phyloP scores from a whole-genome alignment of 2,797 vertebrate genomes.

The Epinephelus awoara region DNA sequence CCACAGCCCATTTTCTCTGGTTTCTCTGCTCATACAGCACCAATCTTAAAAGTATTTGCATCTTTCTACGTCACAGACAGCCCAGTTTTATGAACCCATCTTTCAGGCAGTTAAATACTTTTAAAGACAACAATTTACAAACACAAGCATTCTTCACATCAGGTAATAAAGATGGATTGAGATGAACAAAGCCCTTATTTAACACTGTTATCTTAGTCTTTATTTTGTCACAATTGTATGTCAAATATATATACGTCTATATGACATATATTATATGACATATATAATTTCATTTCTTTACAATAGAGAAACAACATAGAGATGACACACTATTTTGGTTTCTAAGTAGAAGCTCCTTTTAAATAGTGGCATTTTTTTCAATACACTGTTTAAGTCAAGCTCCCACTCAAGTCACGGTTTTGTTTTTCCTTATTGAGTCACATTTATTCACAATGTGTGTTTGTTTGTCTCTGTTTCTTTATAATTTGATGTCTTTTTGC shows the following conservation, averaged over 20 bases:
- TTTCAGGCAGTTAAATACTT: too few relatives aligned
- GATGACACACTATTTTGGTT: slow-evolving; percentile 92
- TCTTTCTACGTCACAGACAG: too few relatives aligned
- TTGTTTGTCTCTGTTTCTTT: slow-evolving; percentile 75
- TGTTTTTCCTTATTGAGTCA: slow-evolving; percentile 79
- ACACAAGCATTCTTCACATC: neutral
- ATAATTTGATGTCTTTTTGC: slow-evolving; percentile 77
- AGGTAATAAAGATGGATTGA: slow-evolving; percentile 43
- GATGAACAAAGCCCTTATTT: slow-evolving; percentile 65
- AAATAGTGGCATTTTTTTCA: slow-evolving; percentile 88
- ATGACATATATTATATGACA: slow-evolving; percentile 90
- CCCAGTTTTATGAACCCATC: too few relatives aligned
- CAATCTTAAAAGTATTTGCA: too few relatives aligned
- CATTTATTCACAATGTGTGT: slow-evolving; percentile 87
- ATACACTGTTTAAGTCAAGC: slow-evolving; percentile 85
- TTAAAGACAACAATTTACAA: neutral
- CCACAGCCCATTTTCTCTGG: too few relatives aligned
- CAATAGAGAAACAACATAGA: slow-evolving; percentile 92
- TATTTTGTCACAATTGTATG: slow-evolving; percentile 90
- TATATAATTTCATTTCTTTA: slow-evolving; percentile 90
- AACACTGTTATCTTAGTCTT: slow-evolving; percentile 88
- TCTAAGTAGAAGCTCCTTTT: slow-evolving; percentile 91
- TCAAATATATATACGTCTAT: slow-evolving; percentile 90
- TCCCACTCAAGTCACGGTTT: slow-evolving; percentile 80
- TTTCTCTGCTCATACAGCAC: too few relatives aligned